Base-by-base conservation (phyloP, 2,797 vertebrate species). In the Peromyscus attwateri region DNA sequence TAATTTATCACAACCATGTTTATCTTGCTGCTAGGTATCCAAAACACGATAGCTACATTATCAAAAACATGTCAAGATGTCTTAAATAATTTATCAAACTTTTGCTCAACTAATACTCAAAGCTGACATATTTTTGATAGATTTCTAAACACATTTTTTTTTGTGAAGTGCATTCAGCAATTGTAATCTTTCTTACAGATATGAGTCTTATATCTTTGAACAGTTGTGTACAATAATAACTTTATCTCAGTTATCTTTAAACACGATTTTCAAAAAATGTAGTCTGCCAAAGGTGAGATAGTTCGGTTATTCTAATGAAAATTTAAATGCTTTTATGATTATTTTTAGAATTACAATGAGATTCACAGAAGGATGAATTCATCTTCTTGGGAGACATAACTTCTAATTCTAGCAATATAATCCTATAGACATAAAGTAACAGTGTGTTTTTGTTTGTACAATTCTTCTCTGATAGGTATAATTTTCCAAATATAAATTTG, bases 71-170 rank as follows among this genome's bases (percentile, higher is more conserved):
- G 2, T 70, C 62, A 81, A 88, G 83, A 73, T 57, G 6, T 6
- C 82, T 89, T 81, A n/a, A 91, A 91, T 70, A 81, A 43, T 70
- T 83, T 46, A 40, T 83, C 52, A 91, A 92, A 57, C 17, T 0
- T 85, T 93, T 90, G 68, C 40, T 93, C 66, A 94, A 49, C 23
- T 88, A 70, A 57, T 87, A 81, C 17, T 83, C 10, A 21, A 25
- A 12, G 60, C 34, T 95, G 49, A 60, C 79, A 46, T 82, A 25
- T 57, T 66, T 87, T 66, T 29, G 25, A 16, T 40, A 89, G 60
- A 82, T 10, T 23, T 82, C 9, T 89, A 60, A 62, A 68, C 82
- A 55, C 17, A 19, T 25, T 79, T n/a, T 82, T n/a, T 82, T 85
- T 91, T 91, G 29, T 71, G 34, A 29, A 57, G 75, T 25, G 10